phyloP scores from a whole-genome alignment of 1,140 invertebrate species.

The Nilaparvata lugens region DNA sequence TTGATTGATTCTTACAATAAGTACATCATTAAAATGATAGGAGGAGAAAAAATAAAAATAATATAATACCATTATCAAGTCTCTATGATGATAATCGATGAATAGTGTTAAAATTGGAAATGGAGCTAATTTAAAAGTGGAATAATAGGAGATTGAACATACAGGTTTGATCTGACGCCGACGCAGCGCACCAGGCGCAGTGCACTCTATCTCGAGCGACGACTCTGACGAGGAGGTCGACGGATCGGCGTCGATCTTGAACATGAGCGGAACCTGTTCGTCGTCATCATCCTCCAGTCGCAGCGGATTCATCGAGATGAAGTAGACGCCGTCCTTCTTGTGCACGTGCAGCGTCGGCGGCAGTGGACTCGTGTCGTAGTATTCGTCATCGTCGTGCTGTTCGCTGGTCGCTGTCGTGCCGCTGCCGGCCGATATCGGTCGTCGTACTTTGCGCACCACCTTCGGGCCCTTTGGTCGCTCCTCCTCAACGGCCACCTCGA shows the following conservation, averaged over 20 bases:
- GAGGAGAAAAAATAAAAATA: no score
- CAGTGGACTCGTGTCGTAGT: constrained; percentile 10
- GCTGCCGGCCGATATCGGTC: background rate
- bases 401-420: background rate
- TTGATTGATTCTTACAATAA: no score
- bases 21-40: no score
- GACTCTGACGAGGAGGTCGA: background rate
- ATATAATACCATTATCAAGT: no score
- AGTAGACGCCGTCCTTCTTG: constrained; percentile 44
- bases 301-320: constrained; percentile 44
- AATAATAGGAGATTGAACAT: background rate
- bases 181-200: background rate
- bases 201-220: background rate
- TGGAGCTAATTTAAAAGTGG: no score
- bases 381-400: background rate
- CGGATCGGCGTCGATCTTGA: background rate
- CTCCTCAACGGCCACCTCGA: constrained; percentile 14
- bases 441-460: background rate
- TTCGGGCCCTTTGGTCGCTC: background rate
- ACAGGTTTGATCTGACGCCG: background rate
- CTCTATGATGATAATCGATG: no score
- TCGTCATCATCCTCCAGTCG: constrained; percentile 28
- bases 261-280: background rate
- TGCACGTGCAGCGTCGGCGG: constrained; percentile 41
- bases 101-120: no score